These are phyloP conservation scores for Clavelina lepadiformis DNA, from an alignment of 23 tunicate genomes.

Conservation along the genomic window DNA sequence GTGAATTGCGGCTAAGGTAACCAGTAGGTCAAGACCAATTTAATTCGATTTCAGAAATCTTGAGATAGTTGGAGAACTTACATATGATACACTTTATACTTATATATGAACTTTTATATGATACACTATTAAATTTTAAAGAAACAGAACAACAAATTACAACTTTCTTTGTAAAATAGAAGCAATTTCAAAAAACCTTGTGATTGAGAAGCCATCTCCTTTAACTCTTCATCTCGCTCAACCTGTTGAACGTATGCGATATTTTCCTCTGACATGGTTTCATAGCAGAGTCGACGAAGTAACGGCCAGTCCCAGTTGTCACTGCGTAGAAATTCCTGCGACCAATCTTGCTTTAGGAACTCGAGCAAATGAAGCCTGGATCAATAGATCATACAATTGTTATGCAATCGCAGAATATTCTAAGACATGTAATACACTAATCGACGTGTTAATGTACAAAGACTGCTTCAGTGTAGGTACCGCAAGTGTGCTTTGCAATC, in stretches of 20 bases:
- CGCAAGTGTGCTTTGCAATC: slow-evolving; percentile 23
- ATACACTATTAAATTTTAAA: too few species aligned
- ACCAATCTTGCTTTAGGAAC: slow-evolving; percentile 29
- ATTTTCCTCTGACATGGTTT: slow-evolving; percentile 21
- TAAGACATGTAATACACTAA: not conserved
- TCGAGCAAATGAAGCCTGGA: slow-evolving; percentile 25
- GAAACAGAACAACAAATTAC: too few species aligned
- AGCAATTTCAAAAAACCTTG: slow-evolving; percentile 1
- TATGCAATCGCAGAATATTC: not conserved
- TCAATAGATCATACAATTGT: not conserved
- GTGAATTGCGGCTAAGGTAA: too few species aligned
- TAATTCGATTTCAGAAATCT: too few species aligned
- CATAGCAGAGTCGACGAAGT: slow-evolving; percentile 20
- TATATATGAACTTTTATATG: too few species aligned
- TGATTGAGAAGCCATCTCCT: not conserved
- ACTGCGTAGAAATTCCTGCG: slow-evolving; percentile 29
- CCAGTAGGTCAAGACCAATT: too few species aligned
- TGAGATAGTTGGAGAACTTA: too few species aligned
- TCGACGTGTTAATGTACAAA: not conserved
- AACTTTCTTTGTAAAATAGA: not conserved
- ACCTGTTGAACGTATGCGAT: slow-evolving; percentile 11
- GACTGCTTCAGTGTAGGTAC: not conserved
- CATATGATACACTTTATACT: too few species aligned
- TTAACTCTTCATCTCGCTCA: slow-evolving; percentile 21
- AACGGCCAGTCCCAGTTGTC: slow-evolving; percentile 38